Percentiles rank a stretch among this genome's conserved stretches.
phyloP scores from a whole-genome alignment of 2,113 vertebrate genomes.

The Craseonycteris thonglongyai region DNA sequence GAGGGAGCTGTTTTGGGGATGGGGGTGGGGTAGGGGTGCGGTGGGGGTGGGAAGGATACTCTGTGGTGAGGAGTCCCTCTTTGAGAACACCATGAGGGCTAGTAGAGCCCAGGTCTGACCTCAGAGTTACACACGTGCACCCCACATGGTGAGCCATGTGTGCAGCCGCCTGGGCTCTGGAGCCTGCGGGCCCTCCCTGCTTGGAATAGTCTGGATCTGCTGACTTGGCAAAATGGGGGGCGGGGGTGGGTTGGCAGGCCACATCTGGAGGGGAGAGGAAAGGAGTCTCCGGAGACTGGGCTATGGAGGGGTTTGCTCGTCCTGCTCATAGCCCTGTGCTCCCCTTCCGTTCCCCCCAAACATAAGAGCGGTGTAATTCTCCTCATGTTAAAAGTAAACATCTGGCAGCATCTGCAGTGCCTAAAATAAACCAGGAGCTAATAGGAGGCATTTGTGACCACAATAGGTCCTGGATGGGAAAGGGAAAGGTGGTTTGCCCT shows the following conservation, averaged over 20 bases:
- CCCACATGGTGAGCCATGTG: conserved; percentile 47
- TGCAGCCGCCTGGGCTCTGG: background rate
- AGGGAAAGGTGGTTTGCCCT: background rate
- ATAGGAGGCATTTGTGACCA: conserved; percentile 52
- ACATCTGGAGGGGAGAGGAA: conserved; percentile 52
- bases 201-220: conserved; percentile 26
- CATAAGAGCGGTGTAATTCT: conserved; percentile 50
- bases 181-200: conserved; percentile 36
- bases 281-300: conserved; percentile 14
- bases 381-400: conserved; percentile 64
- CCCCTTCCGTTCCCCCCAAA: background rate
- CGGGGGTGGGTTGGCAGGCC: conserved; percentile 32
- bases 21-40: too few relatives aligned
- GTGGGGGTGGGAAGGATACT: background rate
- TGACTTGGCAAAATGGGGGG: conserved; percentile 48
- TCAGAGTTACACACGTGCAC: background rate
- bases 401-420: conserved; percentile 62
- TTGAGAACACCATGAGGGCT: background rate
- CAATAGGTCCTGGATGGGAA: background rate
- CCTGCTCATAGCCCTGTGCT: background rate
- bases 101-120: conserved; percentile 22
- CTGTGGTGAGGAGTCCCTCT: background rate
- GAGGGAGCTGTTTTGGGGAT: background rate
- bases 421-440: conserved; percentile 58
- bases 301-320: conserved; percentile 18